Evolutionary conservation across 1,140 invertebrate species (phyloP).

Genomic region (Papilio xuthus): DNA sequence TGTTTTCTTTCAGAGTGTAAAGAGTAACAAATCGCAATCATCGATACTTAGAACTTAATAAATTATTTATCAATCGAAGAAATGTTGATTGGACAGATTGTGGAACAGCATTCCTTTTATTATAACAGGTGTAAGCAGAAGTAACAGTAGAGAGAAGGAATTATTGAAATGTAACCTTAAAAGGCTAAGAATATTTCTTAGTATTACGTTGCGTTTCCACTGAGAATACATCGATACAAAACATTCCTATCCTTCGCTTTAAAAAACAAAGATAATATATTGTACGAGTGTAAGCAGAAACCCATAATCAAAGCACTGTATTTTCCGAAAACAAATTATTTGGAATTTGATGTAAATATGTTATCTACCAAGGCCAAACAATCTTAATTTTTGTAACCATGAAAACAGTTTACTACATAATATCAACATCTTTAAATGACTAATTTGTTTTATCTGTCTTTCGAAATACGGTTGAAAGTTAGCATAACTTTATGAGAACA

Average conservation of each 20-base stretch:
- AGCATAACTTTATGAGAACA: not conserved
- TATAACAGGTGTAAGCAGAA: not conserved
- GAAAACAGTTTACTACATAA: not conserved
- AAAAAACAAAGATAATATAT: too few species aligned
- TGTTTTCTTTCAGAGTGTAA: not conserved
- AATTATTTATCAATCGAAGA: slow-evolving; percentile 4
- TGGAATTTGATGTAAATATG: not conserved
- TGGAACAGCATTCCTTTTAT: not conserved
- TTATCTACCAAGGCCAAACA: slow-evolving; percentile 27
- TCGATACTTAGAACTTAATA: not conserved
- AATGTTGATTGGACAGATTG: not conserved
- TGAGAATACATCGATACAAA: too few species aligned
- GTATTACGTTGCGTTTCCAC: too few species aligned
- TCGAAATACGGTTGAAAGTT: not conserved
- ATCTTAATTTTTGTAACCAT: not conserved
- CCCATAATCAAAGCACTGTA: not conserved
- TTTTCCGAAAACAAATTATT: not conserved
- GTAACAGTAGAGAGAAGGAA: too few species aligned
- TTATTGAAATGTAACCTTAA: too few species aligned
- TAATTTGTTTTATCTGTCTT: not conserved
- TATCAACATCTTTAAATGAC: not conserved
- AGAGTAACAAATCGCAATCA: not conserved
- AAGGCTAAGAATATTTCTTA: too few species aligned
- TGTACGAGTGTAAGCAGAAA: not conserved
- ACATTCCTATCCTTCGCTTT: too few species aligned